Percentiles rank a stretch among this genome's conserved stretches.
phyloP scores from a whole-genome alignment of 2,797 vertebrate genomes.

The Dipus sagitta region DNA sequence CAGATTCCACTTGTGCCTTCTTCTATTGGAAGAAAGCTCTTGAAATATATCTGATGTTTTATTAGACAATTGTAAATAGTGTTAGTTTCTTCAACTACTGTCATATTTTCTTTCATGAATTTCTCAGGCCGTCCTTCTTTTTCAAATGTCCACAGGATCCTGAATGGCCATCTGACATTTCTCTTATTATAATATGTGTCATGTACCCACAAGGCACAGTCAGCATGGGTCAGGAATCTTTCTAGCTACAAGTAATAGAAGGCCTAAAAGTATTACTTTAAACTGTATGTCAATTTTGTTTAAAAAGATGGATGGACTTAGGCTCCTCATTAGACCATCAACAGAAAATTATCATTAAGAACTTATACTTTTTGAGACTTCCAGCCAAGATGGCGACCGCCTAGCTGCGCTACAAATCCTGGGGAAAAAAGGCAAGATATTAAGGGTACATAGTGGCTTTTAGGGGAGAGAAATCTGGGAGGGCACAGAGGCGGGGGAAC shows the following conservation, averaged over 20 bases:
- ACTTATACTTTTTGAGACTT: background rate
- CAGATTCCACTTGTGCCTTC: background rate
- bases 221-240: background rate
- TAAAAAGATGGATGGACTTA: background rate
- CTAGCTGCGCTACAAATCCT: too few species aligned
- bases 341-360: background rate
- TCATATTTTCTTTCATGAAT: background rate
- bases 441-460: too few species aligned
- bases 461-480: too few species aligned
- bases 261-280: background rate
- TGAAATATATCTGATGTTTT: background rate
- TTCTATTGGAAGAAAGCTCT: background rate
- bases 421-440: too few species aligned
- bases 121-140: background rate
- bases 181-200: background rate
- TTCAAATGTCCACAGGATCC: background rate
- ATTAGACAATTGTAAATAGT: background rate
- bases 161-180: background rate
- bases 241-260: background rate
- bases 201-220: background rate
- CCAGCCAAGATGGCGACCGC: too few species aligned
- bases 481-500: too few species aligned
- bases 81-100: background rate
- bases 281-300: background rate
- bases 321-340: background rate